Base-by-base conservation (phyloP, 2,888 invertebrate species). In the Tridacna crocea region DNA sequence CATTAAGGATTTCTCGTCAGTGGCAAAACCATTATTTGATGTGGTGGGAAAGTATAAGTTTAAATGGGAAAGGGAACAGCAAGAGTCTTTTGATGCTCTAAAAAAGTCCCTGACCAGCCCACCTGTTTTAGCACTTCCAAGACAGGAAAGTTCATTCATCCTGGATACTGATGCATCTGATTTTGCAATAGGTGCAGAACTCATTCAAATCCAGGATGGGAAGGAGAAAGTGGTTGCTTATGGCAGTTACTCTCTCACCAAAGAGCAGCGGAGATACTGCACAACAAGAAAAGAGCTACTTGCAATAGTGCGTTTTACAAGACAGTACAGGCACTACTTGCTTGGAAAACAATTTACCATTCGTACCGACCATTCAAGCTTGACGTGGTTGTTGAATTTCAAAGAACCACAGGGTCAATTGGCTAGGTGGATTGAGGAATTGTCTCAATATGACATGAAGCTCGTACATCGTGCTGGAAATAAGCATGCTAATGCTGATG, bases 231-330 rank as follows among this genome's bases (percentile, higher is more conserved):
- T 80, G 11, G 80, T 88, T 10, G 72, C 85, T 0, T 88, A 83
- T 73, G 78, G 79, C 8, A 85, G 87, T n/a, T 81, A 79, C 24
- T 48, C 83, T 10, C 68, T 88, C 13, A 66, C 79, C 4, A 70
- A 74, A 2, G 83, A 72, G 55, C 88, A 88, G 55, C 47, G 73
- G n/a, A 78, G 47, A 13, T 88, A 88, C 65, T 88, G 84, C 61
- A 84, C 82, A 15, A 84, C 88, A 0, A 72, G 82, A 17, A 84
- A n/a, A n/a, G n/a, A n/a, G n/a, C n/a, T n/a, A n/a, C n/a, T n/a
- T n/a, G n/a, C n/a, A n/a, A n/a, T n/a, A n/a, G n/a, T n/a, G n/a
- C n/a, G n/a, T n/a, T n/a, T n/a, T n/a, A n/a, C n/a, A n/a, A n/a
- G n/a, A n/a, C n/a, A n/a, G n/a, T n/a, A n/a, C n/a, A n/a, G n/a